These are phyloP conservation scores for Seira ritae DNA, from an alignment of 2,888 invertebrate species.

Conservation along the genomic window DNA sequence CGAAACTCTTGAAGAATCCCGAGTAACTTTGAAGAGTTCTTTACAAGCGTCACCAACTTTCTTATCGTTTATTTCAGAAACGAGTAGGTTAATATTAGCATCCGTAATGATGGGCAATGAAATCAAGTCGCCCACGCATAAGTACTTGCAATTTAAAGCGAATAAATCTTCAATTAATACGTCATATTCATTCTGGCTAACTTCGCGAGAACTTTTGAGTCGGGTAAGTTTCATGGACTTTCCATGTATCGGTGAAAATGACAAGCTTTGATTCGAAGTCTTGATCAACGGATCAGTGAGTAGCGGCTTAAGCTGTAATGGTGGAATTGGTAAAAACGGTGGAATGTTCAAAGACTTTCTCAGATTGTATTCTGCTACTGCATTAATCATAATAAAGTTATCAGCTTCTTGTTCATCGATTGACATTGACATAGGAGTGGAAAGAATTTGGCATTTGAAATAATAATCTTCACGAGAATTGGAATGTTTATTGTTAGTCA, in stretches of 20 bases:
- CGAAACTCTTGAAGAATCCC: neutral
- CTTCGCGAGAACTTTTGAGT: neutral
- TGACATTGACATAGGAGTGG: neutral
- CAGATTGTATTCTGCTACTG: slow-evolving; percentile 46
- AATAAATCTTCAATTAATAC: slow-evolving; percentile 24
- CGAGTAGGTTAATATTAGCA: slow-evolving; percentile 11
- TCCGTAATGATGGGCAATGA: neutral
- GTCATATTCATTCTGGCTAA: slow-evolving; percentile 15
- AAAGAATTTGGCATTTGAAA: slow-evolving; percentile 42
- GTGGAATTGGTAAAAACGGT: slow-evolving; percentile 26
- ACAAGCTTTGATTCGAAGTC: slow-evolving; percentile 16
- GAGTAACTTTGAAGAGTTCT: slow-evolving; percentile 26
- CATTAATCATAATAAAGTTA: neutral
- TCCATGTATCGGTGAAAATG: slow-evolving; percentile 34
- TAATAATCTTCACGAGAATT: neutral
- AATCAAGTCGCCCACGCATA: slow-evolving; percentile 41
- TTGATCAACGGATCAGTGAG: slow-evolving; percentile 38
- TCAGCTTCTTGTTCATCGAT: neutral
- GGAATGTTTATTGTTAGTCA: no score
- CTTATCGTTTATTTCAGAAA: slow-evolving; percentile 39
- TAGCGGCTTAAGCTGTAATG: slow-evolving; percentile 31
- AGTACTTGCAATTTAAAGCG: slow-evolving; percentile 23
- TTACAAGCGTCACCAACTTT: neutral
- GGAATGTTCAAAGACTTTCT: slow-evolving; percentile 29
- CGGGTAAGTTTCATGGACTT: slow-evolving; percentile 30